phyloP scores from a whole-genome alignment of 2,888 invertebrate genomes.

The Carterocephalus palaemon region DNA sequence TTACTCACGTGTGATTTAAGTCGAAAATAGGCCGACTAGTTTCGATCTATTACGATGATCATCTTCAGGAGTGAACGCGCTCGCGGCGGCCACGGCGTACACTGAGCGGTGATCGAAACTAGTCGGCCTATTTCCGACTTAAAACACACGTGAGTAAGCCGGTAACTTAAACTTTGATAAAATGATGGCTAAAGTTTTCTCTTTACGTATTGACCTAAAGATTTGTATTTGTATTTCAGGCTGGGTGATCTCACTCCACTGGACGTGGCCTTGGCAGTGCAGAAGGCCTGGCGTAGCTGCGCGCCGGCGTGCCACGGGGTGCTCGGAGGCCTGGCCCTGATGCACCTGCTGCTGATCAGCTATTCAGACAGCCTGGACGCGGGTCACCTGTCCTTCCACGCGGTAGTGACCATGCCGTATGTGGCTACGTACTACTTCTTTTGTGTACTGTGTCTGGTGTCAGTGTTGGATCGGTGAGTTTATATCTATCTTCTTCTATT shows the following conservation, averaged over 20 bases:
- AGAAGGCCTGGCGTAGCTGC: conserved; percentile 70
- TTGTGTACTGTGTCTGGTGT: conserved; percentile 77
- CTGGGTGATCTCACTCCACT: conserved; percentile 71
- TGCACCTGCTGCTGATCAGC: conserved; percentile 79
- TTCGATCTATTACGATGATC: no score
- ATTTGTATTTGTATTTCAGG: conserved; percentile 48
- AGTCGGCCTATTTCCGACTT: no score
- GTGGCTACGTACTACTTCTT: conserved; percentile 78
- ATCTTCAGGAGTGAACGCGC: no score
- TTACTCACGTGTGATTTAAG: no score
- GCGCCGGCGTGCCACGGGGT: conserved; percentile 80
- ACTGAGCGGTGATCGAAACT: no score
- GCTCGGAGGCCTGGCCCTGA: conserved; percentile 78
- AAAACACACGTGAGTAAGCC: no score
- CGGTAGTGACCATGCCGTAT: conserved; percentile 72
- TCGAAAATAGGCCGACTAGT: no score
- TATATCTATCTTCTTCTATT: neutral
- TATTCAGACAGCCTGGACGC: conserved; percentile 72
- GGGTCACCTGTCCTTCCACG: conserved; percentile 68
- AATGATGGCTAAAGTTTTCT: no score
- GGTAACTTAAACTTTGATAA: no score
- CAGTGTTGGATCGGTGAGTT: conserved; percentile 79
- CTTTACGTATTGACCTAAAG: no score
- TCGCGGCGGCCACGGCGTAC: no score
- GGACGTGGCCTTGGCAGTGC: conserved; percentile 73